phyloP scores from a whole-genome alignment of 2,888 invertebrate genomes.

The Philopedon plagiatum region DNA sequence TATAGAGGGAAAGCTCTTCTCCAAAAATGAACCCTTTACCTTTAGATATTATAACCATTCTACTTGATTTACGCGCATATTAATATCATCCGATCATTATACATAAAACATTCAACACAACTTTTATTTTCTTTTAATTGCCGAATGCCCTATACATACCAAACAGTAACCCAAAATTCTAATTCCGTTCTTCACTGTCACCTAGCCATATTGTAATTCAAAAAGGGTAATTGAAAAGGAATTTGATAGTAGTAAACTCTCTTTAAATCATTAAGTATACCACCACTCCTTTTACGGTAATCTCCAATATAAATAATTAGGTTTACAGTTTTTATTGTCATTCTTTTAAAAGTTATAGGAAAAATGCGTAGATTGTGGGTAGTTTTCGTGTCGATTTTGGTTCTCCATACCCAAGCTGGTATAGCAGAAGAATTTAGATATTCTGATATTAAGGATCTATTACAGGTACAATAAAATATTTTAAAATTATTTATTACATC shows the following conservation, averaged over 20 bases:
- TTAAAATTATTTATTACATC: background rate
- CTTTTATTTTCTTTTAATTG: conserved; percentile 37
- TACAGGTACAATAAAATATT: conserved; percentile 34
- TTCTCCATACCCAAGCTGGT: background rate
- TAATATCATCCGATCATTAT: background rate
- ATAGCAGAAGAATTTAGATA: conserved; percentile 23
- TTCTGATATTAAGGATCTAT: conserved; percentile 39
- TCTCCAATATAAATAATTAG: conserved; percentile 50
- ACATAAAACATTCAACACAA: background rate
- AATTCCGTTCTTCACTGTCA: conserved; percentile 22
- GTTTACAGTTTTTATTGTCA: conserved; percentile 32
- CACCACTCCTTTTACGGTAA: conserved; percentile 49
- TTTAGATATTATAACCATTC: too few relatives aligned
- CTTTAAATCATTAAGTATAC: conserved; percentile 36
- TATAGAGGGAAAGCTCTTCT: too few relatives aligned
- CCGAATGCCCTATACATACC: conserved; percentile 23
- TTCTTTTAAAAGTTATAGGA: conserved; percentile 24
- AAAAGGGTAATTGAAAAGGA: conserved; percentile 25
- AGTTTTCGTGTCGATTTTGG: conserved; percentile 21
- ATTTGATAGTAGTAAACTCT: conserved; percentile 36
- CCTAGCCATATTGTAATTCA: conserved; percentile 39
- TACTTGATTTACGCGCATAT: too few relatives aligned
- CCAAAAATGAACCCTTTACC: too few relatives aligned
- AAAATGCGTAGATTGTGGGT: conserved; percentile 38
- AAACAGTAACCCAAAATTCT: conserved; percentile 43